phyloP scores from a whole-genome alignment of 2,797 vertebrate genomes.

The Hirundo rustica region DNA sequence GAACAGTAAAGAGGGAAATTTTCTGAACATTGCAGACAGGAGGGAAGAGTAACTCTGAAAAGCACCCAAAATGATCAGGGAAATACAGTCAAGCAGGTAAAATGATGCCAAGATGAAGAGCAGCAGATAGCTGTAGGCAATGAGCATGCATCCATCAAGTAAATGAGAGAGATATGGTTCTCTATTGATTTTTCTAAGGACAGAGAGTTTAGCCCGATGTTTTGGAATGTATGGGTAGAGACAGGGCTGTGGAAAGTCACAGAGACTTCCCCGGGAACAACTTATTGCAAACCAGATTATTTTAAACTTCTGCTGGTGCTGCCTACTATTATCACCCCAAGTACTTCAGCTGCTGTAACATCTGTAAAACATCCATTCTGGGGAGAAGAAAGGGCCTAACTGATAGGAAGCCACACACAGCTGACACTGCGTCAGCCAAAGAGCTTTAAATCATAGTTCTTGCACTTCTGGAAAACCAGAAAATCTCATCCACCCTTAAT shows the following conservation, averaged over 20 bases:
- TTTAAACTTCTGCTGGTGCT: background rate
- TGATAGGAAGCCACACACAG: background rate
- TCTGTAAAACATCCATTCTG: conserved; percentile 23
- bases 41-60: conserved; percentile 5
- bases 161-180: conserved; percentile 18
- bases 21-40: background rate
- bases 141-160: conserved; percentile 1
- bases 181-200: conserved; percentile 46
- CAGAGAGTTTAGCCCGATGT: background rate
- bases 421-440: background rate
- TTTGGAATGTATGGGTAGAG: conserved; percentile 6
- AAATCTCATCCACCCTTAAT: background rate
- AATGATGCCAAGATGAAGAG: conserved; percentile 5
- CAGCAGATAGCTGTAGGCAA: conserved; percentile 12
- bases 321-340: background rate
- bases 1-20: background rate
- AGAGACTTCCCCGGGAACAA: background rate
- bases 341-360: conserved; percentile 16
- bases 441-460: background rate
- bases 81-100: background rate
- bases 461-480: background rate
- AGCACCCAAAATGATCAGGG: background rate
- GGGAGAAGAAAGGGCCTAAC: background rate
- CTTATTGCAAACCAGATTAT: background rate
- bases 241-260: background rate